These are phyloP conservation scores for Florisuga fusca DNA, from an alignment of 2,797 vertebrate species.

Conservation along the genomic window DNA sequence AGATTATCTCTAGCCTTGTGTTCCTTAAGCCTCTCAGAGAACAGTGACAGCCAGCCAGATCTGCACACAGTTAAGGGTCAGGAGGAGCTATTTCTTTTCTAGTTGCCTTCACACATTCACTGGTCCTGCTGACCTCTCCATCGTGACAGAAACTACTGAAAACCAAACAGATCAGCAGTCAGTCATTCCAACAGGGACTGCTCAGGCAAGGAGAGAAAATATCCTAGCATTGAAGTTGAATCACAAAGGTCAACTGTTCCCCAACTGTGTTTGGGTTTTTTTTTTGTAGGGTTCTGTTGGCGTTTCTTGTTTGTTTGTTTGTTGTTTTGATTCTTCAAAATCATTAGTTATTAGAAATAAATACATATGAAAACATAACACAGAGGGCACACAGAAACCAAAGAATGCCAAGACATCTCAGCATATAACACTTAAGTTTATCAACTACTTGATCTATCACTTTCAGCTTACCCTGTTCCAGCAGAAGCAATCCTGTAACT, in stretches of 20 bases:
- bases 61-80: not conserved
- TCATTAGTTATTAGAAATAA: not conserved
- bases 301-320: too few relatives aligned
- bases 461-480: not conserved
- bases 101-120: not conserved
- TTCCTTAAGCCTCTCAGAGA: not conserved
- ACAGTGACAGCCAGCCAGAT: not conserved
- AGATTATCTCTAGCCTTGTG: not conserved
- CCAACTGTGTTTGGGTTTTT: too few relatives aligned
- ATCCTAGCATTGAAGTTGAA: not conserved
- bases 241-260: not conserved
- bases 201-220: not conserved
- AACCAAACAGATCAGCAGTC: not conserved
- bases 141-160: not conserved
- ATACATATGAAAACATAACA: not conserved
- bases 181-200: not conserved
- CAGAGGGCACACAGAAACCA: not conserved
- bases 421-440: not conserved
- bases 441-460: not conserved
- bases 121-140: not conserved
- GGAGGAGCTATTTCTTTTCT: not conserved
- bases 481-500: constrained; percentile 30
- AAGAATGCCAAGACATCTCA: not conserved
- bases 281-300: not conserved
- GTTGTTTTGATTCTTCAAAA: not conserved